Conservation (phyloP, 2,113 vertebrate species). For the Tragelaphus scriptus region DNA sequence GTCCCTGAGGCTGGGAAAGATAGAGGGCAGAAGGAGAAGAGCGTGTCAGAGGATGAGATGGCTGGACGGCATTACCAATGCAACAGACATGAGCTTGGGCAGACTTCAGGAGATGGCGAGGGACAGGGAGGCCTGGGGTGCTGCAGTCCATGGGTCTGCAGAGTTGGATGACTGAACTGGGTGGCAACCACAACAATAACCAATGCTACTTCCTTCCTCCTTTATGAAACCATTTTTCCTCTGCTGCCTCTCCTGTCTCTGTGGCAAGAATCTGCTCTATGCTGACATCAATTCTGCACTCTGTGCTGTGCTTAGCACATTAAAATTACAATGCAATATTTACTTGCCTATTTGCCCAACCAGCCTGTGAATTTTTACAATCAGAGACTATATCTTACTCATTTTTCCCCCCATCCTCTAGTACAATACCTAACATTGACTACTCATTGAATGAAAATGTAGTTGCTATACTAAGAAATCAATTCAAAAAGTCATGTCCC, state of each 20-base stretch:
- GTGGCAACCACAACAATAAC: not conserved
- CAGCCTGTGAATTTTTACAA: not conserved
- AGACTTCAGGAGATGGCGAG: not conserved
- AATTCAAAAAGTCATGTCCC: not conserved
- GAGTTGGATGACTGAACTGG: not conserved
- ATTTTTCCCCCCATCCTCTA: not conserved
- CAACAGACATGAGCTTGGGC: not conserved
- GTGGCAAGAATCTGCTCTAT: not conserved
- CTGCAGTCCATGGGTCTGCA: accelerated
- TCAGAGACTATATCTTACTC: not conserved
- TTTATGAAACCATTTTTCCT: not conserved
- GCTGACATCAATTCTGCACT: not conserved
- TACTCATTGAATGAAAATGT: slow-evolving; percentile 23
- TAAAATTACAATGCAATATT: not conserved
- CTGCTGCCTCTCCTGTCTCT: not conserved
- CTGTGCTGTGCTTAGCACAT: not conserved
- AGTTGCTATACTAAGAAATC: slow-evolving; percentile 14
- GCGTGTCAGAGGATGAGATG: not conserved
- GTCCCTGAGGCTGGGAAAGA: not conserved
- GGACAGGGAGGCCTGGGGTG: not conserved
- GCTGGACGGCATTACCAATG: not conserved
- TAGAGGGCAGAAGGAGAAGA: not conserved
- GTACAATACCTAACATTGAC: slow-evolving; percentile 4
- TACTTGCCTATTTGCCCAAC: not conserved
- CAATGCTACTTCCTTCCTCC: not conserved